Percentiles rank a stretch among this genome's conserved stretches.
Evolutionary conservation across 1,140 invertebrate species (phyloP).

Genomic region (Periplaneta americana): DNA sequence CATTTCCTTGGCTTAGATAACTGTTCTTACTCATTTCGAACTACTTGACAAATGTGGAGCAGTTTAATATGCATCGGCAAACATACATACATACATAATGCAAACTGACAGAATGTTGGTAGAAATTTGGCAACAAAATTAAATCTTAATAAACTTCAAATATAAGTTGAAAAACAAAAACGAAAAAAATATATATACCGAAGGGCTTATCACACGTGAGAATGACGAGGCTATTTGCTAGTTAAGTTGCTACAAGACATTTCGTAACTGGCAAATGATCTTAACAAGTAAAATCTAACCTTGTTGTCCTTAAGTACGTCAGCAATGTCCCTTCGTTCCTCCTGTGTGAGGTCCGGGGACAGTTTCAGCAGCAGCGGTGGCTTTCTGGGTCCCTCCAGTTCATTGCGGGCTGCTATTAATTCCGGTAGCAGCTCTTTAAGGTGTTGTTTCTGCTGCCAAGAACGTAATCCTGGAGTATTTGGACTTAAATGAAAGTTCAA

Average conservation of each 20-base stretch:
- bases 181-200: neutral
- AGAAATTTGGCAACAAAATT: too few species aligned
- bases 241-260: too few species aligned
- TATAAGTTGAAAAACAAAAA: slow-evolving; percentile 4
- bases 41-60: too few species aligned
- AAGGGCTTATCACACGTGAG: neutral
- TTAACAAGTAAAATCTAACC: slow-evolving; percentile 20
- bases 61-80: too few species aligned
- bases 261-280: neutral
- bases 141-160: too few species aligned
- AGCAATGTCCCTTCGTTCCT: slow-evolving; percentile 81
- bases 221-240: neutral
- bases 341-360: slow-evolving; percentile 78
- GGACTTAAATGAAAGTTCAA: slow-evolving; percentile 52
- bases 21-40: too few species aligned
- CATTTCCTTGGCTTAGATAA: too few species aligned
- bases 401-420: slow-evolving; percentile 61
- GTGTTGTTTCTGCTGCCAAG: slow-evolving; percentile 74
- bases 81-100: too few species aligned
- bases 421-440: slow-evolving; percentile 63
- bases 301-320: slow-evolving; percentile 53
- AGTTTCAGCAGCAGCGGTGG: slow-evolving; percentile 85
- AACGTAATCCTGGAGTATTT: slow-evolving; percentile 89
- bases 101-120: too few species aligned
- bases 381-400: slow-evolving; percentile 41